Base-by-base conservation (phyloP, 2,797 vertebrate genomes). In the Setipinna tenuifilis region DNA sequence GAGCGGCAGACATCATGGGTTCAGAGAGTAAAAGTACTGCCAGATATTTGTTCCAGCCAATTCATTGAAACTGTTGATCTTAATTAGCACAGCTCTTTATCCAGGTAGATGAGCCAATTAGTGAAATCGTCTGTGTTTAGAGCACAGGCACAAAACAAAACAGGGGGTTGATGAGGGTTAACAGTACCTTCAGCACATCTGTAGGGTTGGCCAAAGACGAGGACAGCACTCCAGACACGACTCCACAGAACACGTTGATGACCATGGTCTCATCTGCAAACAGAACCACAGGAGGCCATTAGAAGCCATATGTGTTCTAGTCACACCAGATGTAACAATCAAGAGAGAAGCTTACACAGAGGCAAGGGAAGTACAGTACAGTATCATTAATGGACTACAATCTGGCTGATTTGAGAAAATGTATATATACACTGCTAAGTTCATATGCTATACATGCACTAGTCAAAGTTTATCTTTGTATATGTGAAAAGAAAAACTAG, bases 211-310 rank as follows among this genome's bases (percentile, higher is more conserved):
- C 98, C 87, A 99, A 93, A 0, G 97, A 94, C 0, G 98, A 99
- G 17, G 98, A 99, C 91, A 99, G 94, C 81, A 99, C 98, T 85
- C 98, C 98, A 0, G 98, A 97, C 50, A 99, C 95, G 28, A 99
- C 98, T 0, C 98, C 98, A 35, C 97, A 99, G 91, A 98, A 97
- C 31, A 99, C 97, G 78, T 98, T 99, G 93, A 99, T 96, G 82
- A 98, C 94, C 94, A 99, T 95, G 28, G 97, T 98, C 93, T 99
- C 98, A 86, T 99, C 98, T 99, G 95, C 81, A 90, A 92, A n/a
- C 58, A 81, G 81, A 91, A 35, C 7, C 82, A 82, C 41, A 89
- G 65, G 6, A 5, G 2, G 23, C 14, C 82, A 57, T 81, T 28
- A 62, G 83, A 21, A 62, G 44, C 61, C 7, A 12, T 7, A n/a